phyloP scores from a whole-genome alignment of 2,797 vertebrate species.

The Aythya fuligula region DNA sequence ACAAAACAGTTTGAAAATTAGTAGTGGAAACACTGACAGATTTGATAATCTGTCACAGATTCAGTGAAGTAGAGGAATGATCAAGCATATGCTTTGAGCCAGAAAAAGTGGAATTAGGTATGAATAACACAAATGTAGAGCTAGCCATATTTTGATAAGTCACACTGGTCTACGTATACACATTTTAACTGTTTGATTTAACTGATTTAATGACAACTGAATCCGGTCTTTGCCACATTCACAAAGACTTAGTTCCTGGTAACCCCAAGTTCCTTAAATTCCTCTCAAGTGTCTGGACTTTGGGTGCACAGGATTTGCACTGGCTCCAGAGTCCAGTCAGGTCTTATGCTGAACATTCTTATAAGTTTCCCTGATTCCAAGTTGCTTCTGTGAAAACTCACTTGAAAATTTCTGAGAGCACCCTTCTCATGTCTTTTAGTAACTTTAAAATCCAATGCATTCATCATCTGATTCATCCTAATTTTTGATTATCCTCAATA shows the following conservation, averaged over 20 bases:
- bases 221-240: background rate
- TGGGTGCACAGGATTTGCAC: background rate
- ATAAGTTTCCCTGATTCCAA: background rate
- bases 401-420: background rate
- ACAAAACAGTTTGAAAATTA: background rate
- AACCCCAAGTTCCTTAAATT: background rate
- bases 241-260: background rate
- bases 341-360: background rate
- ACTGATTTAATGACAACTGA: background rate
- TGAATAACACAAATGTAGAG: background rate
- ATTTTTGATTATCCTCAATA: background rate
- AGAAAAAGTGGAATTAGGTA: background rate
- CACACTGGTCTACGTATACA: background rate
- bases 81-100: background rate
- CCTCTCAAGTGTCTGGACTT: background rate
- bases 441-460: too few relatives aligned
- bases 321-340: background rate
- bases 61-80: background rate
- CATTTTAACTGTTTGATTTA: background rate
- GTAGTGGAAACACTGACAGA: background rate
- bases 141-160: background rate
- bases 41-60: background rate
- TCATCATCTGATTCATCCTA: background rate
- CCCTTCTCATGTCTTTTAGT: background rate
- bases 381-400: background rate